Base-by-base conservation (phyloP, 2,888 invertebrate genomes). In the Lathronympha strigana region DNA sequence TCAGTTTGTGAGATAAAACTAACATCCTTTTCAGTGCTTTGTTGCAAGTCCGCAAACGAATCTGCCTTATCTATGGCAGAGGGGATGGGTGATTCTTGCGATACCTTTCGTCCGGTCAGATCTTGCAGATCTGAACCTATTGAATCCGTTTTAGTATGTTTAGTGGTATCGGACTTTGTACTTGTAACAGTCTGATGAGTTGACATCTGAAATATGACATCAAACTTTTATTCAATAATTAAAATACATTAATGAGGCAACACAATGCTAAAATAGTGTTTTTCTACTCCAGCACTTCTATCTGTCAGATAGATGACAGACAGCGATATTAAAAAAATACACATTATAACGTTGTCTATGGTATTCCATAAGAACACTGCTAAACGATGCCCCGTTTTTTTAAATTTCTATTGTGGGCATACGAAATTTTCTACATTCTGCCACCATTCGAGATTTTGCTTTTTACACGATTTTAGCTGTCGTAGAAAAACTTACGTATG, bases 1-100 rank as follows among this genome's bases (percentile, higher is more conserved):
- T 92, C 92, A 60, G 92, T 91, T 76, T 92, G 92, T 4, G 92
- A 92, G 36, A 92, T 76, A 73, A 88, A 91, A 74, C 92, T 92
- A 67, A 87, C 84, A 63, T 92, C 92, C 76, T 83, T 88, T 71
- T 92, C 92, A 45, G 91, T 92, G 69, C 90, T 91, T 70, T 90
- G 92, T 67, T 87, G 92, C 71, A 92, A 78, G 66, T 92, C 92
- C 67, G 85, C 88, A 15, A 90, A 77, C 4, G 92, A 92, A 74
- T 92, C 92, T 4, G 86, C 80, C 73, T 89, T 91, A 61, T 91
- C 92, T 68, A 82, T 81, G n/a, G 75, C 82, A 28, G 90, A 90
- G 13, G 81, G 84, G 40, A 83, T 71, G 6, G 90, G 82, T 19
- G 91, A 91, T 61, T 90, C 92, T 72, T 87, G 88, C 1, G 90